Evolutionary conservation across 2,113 vertebrate species (phyloP), one percentile per base, ranked within the genome.

Genomic region (Tylochromis polylepis): DNA sequence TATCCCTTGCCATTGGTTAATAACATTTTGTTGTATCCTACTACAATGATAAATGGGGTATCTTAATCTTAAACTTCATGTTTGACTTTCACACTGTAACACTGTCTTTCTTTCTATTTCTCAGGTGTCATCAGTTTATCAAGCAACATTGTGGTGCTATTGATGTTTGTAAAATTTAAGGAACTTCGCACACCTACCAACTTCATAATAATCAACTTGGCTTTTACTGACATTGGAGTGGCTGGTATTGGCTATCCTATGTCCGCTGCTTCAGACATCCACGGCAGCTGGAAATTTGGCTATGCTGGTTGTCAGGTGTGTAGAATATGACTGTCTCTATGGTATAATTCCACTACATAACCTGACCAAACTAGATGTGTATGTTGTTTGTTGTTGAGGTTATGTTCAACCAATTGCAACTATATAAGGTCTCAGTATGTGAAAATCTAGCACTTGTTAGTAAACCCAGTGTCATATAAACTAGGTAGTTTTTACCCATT

Each of bases 261-360:
- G 98, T 99, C 99, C 3, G 98, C 99, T 43, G 98, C 98, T 24
- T 99, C 99, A 7, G 98, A 99, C 88, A 95, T 99, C 16, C 96
- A 99, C 6, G 99, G 98, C 92, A 97, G 97, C 91, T 99, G 98
- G 98, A 99, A 97, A 88, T 99, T 99, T 88, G 98, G 99, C 86
- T 95, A 97, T 93, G 91, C 93, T 0, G 98, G 99, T 85, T 99
- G 98, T 93, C 99, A 99, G 98, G 99, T 99, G 95, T 53, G 93
- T 90, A 38, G 10, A 24, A 67, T 34, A 31, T 16, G 16, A 77
- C 14, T 51, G n/a, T n/a, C 38, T 70, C 4, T 24, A 46, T 14
- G 15, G 5, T 15, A 46, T 15, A 2, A 27, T 75, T 5, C 38
- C n/a, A 43, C 4, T 15, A 43, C n/a, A n/a, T n/a, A n/a, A n/a